Evolutionary conservation across 2,888 invertebrate genomes (phyloP), one percentile per base, ranked within the genome.

Genomic region (Platypus cylindrus): DNA sequence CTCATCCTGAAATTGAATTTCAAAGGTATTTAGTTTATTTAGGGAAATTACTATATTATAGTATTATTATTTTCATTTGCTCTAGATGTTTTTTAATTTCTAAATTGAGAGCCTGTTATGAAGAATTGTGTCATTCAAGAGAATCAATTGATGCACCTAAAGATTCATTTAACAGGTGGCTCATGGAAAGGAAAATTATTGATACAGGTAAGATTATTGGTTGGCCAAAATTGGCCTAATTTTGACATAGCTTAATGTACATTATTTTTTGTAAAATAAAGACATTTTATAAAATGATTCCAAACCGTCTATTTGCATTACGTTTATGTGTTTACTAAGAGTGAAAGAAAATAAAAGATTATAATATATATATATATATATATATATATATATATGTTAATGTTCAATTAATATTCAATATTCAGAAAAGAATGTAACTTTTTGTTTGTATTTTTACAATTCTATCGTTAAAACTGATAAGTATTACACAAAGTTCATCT

Each of bases 111-210:
- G 82, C 84, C 53, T 86, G 86, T 51, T 95, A 91, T 63, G 86
- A 93, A 60, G 94, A 95, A 60, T 66, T 94, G 45, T 95, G 94
- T 60, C 85, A 87, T 61, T 82, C 89, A 1, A 71, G 94, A 47
- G 89, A 91, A 63, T 73, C 82, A 28, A 93, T 95, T 49, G 91
- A 94, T 66, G 90, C 93, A 5, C 95, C 95, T 0, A 83, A 84
- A 53, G 95, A 95, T 60, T 94, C 94, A 0, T 91, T 95, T 56
- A 93, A 91, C 60, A 75, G 87, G 30, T 97, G 95, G 95, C 62
- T 95, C 34, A 82, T 95, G 78, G 95, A 95, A 61, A 72, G 94
- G 24, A 93, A 93, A 66, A 84, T 91, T 0, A 75, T 81, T 46
- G 90, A 91, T 57, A 77, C 75, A 53, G 73, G 72, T 52, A 46